Evolutionary conservation across 2,888 invertebrate genomes (phyloP), one percentile per base, ranked within the genome.

Genomic region (Julus scanicus): DNA sequence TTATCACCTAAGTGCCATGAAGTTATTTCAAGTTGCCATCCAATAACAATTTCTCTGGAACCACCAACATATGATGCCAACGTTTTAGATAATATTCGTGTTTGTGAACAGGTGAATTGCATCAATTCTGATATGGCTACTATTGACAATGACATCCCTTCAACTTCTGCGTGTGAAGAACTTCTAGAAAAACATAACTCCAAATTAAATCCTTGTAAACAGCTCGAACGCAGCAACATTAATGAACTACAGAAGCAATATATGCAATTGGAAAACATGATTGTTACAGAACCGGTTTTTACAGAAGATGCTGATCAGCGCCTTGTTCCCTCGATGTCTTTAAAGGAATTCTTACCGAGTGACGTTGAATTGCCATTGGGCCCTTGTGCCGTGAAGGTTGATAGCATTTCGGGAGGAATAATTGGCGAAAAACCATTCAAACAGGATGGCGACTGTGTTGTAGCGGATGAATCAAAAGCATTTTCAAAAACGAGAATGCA

Each of bases 251-350:
- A 71, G 11, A 71, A 71, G 29, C 29, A 71, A 29, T 71, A 71
- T n/a, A 3, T 71, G 71, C 71, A 71, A 13, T n/a, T 71, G 5
- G 71, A 71, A 71, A 71, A 71, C 71, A 71, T 71, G 71, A 71
- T 71, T 9, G 71, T 71, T 2, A 2, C 71, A 8, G 71, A 29
- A 29, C 71, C 71, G 11, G 11, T 71, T 71, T 71, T 11, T 29
- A 2, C 71, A 11, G 71, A 57, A 57, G 17, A 71, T 29, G 11
- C 71, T 9, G n/a, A 29, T 71, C 11, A 20, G 11, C 6, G 71
- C 11, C n/a, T 71, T 71, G 29, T 29, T 8, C 71, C 2, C 4
- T 6, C n/a, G 57, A 17, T n/a, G 13, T 57, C 57, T 17, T n/a
- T 57, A 57, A 57, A 71, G 29, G 71, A 71, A 29, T 71, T 29